Evolutionary conservation across 1,140 invertebrate genomes (phyloP), one percentile per base, ranked within the genome.

Genomic region (Phthorimaea operculella): DNA sequence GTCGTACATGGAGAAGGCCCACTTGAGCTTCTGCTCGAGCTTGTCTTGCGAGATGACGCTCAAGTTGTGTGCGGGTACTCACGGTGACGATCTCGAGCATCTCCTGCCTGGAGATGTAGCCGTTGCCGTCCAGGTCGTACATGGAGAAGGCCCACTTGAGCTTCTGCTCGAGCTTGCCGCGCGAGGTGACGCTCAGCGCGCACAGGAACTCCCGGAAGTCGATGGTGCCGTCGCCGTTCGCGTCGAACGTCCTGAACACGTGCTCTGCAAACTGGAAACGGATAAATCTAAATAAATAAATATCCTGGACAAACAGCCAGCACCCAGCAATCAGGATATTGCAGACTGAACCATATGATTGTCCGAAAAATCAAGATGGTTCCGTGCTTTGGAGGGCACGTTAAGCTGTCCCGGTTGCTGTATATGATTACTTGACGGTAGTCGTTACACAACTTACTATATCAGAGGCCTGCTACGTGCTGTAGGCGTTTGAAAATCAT

Each of bases 1-100:
- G 83, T 97, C 96, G 83, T 97, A 98, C 95, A 98, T 98, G 60
- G 93, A 95, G 88, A 99, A 99, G 45, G 97, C 97, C 96, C 97
- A 99, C 86, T 96, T 95, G 17, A 99, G 88, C 86, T 99, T 99
- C 85, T 98, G 96, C 79, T 99, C 97, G 64, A 99, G 88, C 86
- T 98, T 98, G 48, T 97, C 97, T 28, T 28, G 21, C 6, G 6
- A 28, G 21, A 28, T 28, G 2, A 28, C n/a, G 21, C 6, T 2
- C 2, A 28, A 28, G 21, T 28, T 4, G 21, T 28, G n/a, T n/a
- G 33, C 33, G 36, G 36, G 59, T 69, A 88, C 92, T 90, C 85
- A 97, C 96, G 70, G 95, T 96, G 58, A 98, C 96, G 75, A 98
- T 98, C 90, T 97, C 96, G 45, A 98, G 88, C 96, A 98, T 98